Evolutionary conservation across 2,797 vertebrate genomes (phyloP), one percentile per base, ranked within the genome.

Genomic region (Microctenopoma stevenorrisi): DNA sequence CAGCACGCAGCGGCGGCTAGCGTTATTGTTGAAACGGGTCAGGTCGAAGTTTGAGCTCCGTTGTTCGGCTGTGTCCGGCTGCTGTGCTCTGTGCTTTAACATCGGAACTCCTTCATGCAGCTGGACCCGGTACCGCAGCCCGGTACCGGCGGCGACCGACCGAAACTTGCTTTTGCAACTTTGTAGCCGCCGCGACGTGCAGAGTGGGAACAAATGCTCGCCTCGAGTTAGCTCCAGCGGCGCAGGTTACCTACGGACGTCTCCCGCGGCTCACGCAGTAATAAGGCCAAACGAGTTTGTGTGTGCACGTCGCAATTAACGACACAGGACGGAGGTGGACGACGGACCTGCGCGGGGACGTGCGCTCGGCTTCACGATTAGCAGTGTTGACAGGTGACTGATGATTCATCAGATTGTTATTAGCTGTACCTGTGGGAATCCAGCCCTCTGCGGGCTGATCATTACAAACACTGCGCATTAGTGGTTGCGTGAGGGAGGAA

Each of bases 91-190:
- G 74, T 63, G 85, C 62, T 79, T 76, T 80, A 72, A 76, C 70
- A 57, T 71, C 56, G 68, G 85, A 68, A 84, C 89, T 76, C 78
- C 81, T 82, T 79, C 69, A 71, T 86, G 66, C 69, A 69, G 66
- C 53, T 61, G 40, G 65, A 57, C 58, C 65, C 83, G 68, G 15
- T 66, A 57, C 61, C 51, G 63, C 81, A 80, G 74, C 75, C 58
- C 55, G 44, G 66, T 18, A 74, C 59, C 64, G 62, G 78, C 64
- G 33, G 56, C 66, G 9, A 48, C 62, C 51, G 33, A 79, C 46
- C 8, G 6, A 42, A 84, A 91, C 74, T 93, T 88, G 87, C 88
- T 89, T 86, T 75, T 82, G 48, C 46, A 92, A 93, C 84, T 93
- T 93, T 90, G 76, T 22, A 53, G 70, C 65, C 15, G 69, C 78